A percentile compares a stretch with the other conserved stretches of the same genome.
phyloP scores from a whole-genome alignment of 2,888 invertebrate genomes.

The Lithodes maja region DNA sequence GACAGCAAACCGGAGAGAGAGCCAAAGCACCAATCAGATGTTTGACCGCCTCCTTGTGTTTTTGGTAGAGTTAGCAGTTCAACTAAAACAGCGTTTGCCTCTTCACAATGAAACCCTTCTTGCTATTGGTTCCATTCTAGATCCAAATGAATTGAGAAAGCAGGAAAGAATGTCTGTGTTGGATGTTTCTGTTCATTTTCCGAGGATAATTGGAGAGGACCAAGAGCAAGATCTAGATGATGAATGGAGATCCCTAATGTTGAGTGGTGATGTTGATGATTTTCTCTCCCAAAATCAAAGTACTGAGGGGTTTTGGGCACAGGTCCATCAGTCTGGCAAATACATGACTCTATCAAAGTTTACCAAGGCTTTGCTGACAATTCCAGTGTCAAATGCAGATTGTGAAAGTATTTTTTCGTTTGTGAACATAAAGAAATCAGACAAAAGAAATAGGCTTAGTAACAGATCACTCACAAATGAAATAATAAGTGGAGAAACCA shows the following conservation, averaged over 20 bases:
- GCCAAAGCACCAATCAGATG: conserved; percentile 15
- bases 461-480: no score
- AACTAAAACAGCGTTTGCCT: conserved; percentile 17
- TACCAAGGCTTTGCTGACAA: background rate
- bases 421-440: background rate
- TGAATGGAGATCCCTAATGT: conserved; percentile 20
- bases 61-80: conserved; percentile 18
- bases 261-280: background rate
- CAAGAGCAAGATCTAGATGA: conserved; percentile 18
- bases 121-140: conserved; percentile 4
- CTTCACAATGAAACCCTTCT: background rate
- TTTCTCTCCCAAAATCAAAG: conserved; percentile 26
- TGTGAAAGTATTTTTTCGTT: conserved; percentile 6
- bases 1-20: conserved; percentile 3
- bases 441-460: no score
- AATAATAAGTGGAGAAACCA: no score
- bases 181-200: background rate
- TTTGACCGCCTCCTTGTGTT: conserved; percentile 19
- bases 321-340: background rate
- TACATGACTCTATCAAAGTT: background rate
- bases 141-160: conserved; percentile 3
- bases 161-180: background rate
- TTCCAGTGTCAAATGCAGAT: background rate
- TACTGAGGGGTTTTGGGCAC: conserved; percentile 16
- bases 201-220: conserved; percentile 13